A percentile compares a stretch with the other conserved stretches of the same genome.
Conservation (phyloP, 2,888 invertebrate genomes). For the Portevinia maculata region DNA sequence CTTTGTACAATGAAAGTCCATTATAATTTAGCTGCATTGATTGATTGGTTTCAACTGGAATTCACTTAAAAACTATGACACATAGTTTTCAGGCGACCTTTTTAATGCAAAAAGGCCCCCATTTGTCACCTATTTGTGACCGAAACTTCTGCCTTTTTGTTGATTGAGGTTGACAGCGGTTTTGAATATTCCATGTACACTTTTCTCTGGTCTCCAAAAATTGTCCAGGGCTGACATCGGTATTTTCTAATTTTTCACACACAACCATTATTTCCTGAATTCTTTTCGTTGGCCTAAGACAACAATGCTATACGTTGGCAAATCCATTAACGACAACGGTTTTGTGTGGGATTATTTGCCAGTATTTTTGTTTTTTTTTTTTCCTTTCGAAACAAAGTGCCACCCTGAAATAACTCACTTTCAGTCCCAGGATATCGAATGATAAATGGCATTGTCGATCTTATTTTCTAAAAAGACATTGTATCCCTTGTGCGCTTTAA, state of each 20-base stretch:
- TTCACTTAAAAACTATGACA: slow-evolving; percentile 33
- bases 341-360: slow-evolving; percentile 44
- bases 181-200: neutral
- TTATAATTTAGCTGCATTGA: neutral
- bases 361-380: slow-evolving; percentile 12
- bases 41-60: slow-evolving; percentile 4
- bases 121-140: neutral
- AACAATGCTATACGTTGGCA: slow-evolving; percentile 9
- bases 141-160: no score
- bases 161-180: slow-evolving; percentile 48
- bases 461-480: slow-evolving; percentile 44
- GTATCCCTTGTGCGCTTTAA: slow-evolving; percentile 26
- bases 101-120: neutral
- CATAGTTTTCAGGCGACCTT: neutral
- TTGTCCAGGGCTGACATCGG: slow-evolving; percentile 31
- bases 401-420: slow-evolving; percentile 56
- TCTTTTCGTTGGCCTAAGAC: slow-evolving; percentile 23
- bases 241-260: slow-evolving; percentile 43
- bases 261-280: slow-evolving; percentile 19
- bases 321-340: slow-evolving; percentile 58
- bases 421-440: slow-evolving; percentile 58
- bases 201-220: neutral
- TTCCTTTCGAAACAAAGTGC: slow-evolving; percentile 16
- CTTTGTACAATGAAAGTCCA: neutral
- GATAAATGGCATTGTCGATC: slow-evolving; percentile 67